phyloP scores from a whole-genome alignment of 2,113 vertebrate species.

The Mionectes macconnelli region DNA sequence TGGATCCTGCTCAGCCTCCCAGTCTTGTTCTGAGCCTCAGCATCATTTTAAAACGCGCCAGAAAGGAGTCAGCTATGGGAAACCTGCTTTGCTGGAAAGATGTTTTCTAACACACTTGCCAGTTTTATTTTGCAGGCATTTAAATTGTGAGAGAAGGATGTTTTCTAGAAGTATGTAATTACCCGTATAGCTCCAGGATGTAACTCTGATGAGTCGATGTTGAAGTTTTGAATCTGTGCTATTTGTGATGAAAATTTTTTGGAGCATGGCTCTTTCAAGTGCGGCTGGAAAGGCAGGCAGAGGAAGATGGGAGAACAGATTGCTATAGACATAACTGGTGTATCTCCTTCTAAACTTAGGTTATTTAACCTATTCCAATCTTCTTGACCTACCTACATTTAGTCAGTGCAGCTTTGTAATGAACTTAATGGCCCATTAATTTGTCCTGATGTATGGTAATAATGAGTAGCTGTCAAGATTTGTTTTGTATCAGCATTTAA shows the following conservation, averaged over 20 bases:
- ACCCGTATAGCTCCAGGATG: not conserved
- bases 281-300: not conserved
- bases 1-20: not conserved
- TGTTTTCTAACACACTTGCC: not conserved
- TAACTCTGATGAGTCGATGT: not conserved
- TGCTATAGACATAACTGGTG: not conserved
- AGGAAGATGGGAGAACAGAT: not conserved
- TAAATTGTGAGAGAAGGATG: accelerated
- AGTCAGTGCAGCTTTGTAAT: not conserved
- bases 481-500: not conserved
- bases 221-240: not conserved
- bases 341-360: not conserved
- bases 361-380: not conserved
- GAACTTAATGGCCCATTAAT: not conserved
- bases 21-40: accelerated
- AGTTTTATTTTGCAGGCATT: not conserved
- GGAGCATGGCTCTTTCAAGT: not conserved
- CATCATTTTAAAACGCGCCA: not conserved
- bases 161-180: not conserved
- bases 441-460: not conserved
- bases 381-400: not conserved
- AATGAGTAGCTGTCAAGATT: not conserved
- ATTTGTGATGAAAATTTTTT: not conserved
- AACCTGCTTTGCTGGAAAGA: not conserved
- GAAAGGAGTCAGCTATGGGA: not conserved